These are phyloP conservation scores for Tinamus major DNA, from an alignment of 2,797 vertebrate species.

Conservation along the genomic window DNA sequence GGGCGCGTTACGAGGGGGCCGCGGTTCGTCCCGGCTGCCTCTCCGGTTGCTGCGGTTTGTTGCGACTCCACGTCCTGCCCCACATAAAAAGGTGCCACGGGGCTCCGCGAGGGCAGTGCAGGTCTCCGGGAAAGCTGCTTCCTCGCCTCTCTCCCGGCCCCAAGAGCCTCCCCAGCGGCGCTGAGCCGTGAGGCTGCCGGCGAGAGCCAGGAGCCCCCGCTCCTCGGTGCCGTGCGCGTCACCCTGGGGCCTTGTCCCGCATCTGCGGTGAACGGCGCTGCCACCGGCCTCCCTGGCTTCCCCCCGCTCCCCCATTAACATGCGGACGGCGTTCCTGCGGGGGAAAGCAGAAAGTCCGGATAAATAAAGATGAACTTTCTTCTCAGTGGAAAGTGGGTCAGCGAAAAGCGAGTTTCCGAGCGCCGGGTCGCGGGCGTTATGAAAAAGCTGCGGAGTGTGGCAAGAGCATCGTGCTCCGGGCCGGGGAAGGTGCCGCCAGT, in stretches of 20 bases:
- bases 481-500: constrained; percentile 2
- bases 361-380: constrained; percentile 60
- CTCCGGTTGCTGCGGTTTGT: not conserved
- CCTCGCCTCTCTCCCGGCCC: not conserved
- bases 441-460: constrained; percentile 13
- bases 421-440: not conserved
- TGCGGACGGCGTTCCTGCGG: constrained; percentile 4
- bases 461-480: not conserved
- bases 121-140: not conserved
- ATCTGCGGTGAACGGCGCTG: not conserved
- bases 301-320: not conserved
- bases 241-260: not conserved
- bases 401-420: constrained; percentile 25
- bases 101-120: not conserved
- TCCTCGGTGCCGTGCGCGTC: not conserved
- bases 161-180: not conserved
- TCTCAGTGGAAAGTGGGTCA: constrained; percentile 45
- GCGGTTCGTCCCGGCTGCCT: not conserved
- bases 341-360: constrained; percentile 55
- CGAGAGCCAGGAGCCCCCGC: constrained; percentile 19
- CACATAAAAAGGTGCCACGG: not conserved
- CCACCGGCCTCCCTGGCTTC: not conserved
- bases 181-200: not conserved
- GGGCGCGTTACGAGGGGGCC: not conserved
- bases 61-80: not conserved